These are phyloP conservation scores for Apamea sordens DNA, from an alignment of 2,888 invertebrate genomes.

Conservation along the genomic window DNA sequence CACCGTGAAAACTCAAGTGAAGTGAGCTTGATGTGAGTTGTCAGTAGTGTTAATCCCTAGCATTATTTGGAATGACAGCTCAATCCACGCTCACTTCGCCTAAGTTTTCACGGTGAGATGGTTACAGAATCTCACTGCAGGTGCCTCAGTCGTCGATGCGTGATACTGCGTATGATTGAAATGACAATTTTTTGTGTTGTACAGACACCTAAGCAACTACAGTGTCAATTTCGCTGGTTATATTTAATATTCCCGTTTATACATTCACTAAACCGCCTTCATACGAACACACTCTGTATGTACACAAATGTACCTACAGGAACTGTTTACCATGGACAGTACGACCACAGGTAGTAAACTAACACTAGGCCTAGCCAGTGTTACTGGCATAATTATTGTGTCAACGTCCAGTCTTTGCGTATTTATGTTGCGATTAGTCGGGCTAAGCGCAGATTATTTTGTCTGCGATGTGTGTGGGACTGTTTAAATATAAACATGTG, in stretches of 20 bases:
- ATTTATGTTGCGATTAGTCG: slow-evolving; percentile 56
- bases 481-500: slow-evolving; percentile 17
- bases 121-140: too few species aligned
- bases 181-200: not conserved
- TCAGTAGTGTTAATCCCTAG: too few species aligned
- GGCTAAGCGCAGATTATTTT: slow-evolving; percentile 28
- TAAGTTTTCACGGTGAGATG: too few species aligned
- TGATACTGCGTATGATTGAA: too few species aligned
- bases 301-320: slow-evolving; percentile 8
- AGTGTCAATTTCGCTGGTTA: not conserved
- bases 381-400: slow-evolving; percentile 52
- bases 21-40: too few species aligned
- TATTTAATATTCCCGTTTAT: slow-evolving; percentile 14
- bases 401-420: slow-evolving; percentile 50
- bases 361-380: slow-evolving; percentile 31
- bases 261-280: slow-evolving; percentile 8
- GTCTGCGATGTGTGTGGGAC: slow-evolving; percentile 6
- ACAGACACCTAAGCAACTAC: not conserved
- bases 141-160: too few species aligned
- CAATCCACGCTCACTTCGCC: too few species aligned
- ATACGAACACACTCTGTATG: slow-evolving; percentile 12
- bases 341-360: slow-evolving; percentile 46
- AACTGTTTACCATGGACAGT: slow-evolving; percentile 43
- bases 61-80: too few species aligned
- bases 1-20: too few species aligned